Percentiles rank a stretch among this genome's conserved stretches.
These are phyloP conservation scores for Troides aeacus DNA, from an alignment of 2,888 invertebrate genomes.

Conservation along the genomic window DNA sequence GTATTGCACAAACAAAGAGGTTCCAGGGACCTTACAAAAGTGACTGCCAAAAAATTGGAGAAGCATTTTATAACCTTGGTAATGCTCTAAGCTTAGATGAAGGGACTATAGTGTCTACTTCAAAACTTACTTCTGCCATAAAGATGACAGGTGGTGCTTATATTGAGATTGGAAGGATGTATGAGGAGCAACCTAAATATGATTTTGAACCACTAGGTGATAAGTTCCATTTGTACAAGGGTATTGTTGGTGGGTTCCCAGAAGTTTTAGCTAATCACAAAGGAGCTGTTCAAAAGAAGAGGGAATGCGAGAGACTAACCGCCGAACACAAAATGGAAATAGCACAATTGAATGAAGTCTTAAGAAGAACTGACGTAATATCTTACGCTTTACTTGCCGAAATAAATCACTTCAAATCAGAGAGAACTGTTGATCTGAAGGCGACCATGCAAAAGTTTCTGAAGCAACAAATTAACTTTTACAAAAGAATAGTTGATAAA, in stretches of 20 bases:
- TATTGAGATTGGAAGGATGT: conserved; percentile 92
- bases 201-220: conserved; percentile 96
- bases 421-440: conserved; percentile 92
- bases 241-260: conserved; percentile 93
- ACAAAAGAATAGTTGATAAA: conserved; percentile 89
- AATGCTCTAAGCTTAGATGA: conserved; percentile 91
- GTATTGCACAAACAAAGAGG: conserved; percentile 92
- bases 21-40: conserved; percentile 91
- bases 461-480: conserved; percentile 93
- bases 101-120: conserved; percentile 81
- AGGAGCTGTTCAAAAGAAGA: conserved; percentile 92
- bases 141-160: conserved; percentile 94
- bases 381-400: conserved; percentile 97
- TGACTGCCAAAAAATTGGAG: conserved; percentile 94
- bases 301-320: conserved; percentile 90
- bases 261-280: conserved; percentile 94
- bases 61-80: conserved; percentile 91
- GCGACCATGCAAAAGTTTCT: conserved; percentile 92
- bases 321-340: conserved; percentile 91
- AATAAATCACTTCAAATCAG: conserved; percentile 94
- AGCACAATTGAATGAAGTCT: conserved; percentile 88
- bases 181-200: conserved; percentile 92
- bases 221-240: conserved; percentile 95
- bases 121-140: conserved; percentile 87
- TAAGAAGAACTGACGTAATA: conserved; percentile 92